Evolutionary conservation across 2,888 invertebrate species (phyloP).

Genomic region (Girardia tigrina): DNA sequence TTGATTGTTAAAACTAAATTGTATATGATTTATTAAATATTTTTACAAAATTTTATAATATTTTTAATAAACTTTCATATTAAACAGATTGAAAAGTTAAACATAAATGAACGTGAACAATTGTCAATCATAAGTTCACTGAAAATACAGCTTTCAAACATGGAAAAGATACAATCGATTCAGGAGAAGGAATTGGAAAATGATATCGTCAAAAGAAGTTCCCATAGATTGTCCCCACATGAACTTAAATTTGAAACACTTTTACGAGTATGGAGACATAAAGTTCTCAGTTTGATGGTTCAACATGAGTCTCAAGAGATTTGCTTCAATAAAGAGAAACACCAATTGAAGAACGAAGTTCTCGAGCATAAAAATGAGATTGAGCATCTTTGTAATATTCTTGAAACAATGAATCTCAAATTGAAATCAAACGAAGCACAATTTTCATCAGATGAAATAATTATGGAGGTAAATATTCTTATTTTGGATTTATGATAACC

Average conservation of each 20-base stretch:
- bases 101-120: neutral
- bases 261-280: neutral
- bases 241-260: neutral
- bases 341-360: too few species aligned
- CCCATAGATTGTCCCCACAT: neutral
- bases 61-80: neutral
- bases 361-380: too few species aligned
- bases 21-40: too few species aligned
- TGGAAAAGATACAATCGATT: neutral
- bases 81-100: neutral
- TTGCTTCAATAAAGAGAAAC: neutral
- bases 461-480: too few species aligned
- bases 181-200: neutral
- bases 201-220: neutral
- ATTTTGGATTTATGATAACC: too few species aligned
- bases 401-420: too few species aligned
- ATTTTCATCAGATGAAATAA: too few species aligned
- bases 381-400: too few species aligned
- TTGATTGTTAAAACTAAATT: too few species aligned
- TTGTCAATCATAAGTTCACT: neutral
- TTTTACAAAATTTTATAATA: too few species aligned
- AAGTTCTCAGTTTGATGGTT: neutral
- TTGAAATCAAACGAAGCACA: too few species aligned
- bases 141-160: slow-evolving; percentile 19
- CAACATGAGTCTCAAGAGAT: neutral